Evolutionary conservation across 2,113 vertebrate genomes (phyloP), one percentile per base, ranked within the genome.

Genomic region (Garra rufa): DNA sequence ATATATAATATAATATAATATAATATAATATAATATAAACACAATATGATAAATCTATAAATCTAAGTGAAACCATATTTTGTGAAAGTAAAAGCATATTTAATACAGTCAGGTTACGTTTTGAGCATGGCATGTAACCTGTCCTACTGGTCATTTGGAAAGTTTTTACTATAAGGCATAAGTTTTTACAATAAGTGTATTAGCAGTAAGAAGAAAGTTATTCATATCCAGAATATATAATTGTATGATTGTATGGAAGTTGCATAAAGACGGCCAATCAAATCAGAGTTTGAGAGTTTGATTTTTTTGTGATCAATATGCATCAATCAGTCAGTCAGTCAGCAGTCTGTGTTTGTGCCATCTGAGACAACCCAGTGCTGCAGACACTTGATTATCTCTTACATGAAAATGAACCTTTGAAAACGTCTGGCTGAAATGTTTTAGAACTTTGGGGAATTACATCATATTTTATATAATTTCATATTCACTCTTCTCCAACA

Each of bases 401-500:
- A 84, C 14, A 59, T 77, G 70, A 77, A 84, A 81, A 82, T 87
- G 38, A 52, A 76, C 34, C 61, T 77, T 55, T 76, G 69, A 81
- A 67, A 73, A 73, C 15, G 38, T 77, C 81, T 84, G 50, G 69
- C 48, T 76, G 86, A 84, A 81, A 69, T 74, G 50, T 84, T 84
- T 82, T 38, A 84, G 61, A 84, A 71, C 59, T 71, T 59, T 10
- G 17, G 52, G 17, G 78, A 87, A 82, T 84, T 87, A 78, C 71
- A 82, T 71, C 82, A 87, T 87, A 77, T 87, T 79, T 81, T 46
- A 19, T 41, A 48, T 24, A 1, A 61, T 87, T 87, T 82, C 44
- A 82, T 82, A 84, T 84, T 82, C 71, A 77, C 11, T 63, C 38
- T 75, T 83, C 52, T 61, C 52, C 52, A 57, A 57, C 85, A 71